phyloP scores from a whole-genome alignment of 2,113 vertebrate genomes.

The Pheucticus melanocephalus region DNA sequence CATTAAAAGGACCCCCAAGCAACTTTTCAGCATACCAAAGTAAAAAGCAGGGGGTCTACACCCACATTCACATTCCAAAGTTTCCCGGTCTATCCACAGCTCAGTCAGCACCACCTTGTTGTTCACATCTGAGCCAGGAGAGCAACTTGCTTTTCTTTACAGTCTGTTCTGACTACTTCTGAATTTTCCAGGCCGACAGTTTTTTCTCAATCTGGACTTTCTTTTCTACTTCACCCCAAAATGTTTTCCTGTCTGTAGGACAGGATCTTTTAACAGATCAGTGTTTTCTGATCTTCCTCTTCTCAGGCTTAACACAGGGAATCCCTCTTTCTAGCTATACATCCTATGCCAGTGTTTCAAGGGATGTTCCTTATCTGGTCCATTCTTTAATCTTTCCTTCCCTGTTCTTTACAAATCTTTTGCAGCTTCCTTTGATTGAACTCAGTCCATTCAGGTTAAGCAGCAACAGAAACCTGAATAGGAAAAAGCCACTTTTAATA shows the following conservation, averaged over 20 bases:
- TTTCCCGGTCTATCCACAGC: not conserved
- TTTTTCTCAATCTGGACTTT: not conserved
- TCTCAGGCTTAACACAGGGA: not conserved
- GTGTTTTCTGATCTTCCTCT: not conserved
- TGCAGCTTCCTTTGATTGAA: conserved; percentile 36
- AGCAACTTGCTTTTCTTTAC: not conserved
- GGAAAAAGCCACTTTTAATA: conserved; percentile 12
- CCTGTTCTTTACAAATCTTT: not conserved
- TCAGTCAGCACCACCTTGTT: not conserved
- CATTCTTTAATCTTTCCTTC: conserved; percentile 36
- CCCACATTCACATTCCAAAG: not conserved
- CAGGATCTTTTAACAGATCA: not conserved
- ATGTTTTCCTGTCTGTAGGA: not conserved
- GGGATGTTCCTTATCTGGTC: conserved; percentile 28
- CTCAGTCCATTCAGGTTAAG: not conserved
- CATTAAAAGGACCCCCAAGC: conserved; percentile 24
- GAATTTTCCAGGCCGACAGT: not conserved
- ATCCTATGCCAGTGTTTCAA: not conserved
- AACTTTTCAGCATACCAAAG: conserved; percentile 36
- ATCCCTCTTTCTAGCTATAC: not conserved
- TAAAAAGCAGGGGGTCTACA: not conserved
- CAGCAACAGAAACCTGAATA: conserved; percentile 1
- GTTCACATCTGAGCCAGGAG: not conserved
- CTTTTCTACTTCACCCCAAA: not conserved
- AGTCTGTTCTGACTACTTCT: not conserved